Percentiles rank a stretch among this genome's conserved stretches.
These are phyloP conservation scores for Nicator chloris DNA, from an alignment of 2,113 vertebrate species.

Conservation along the genomic window DNA sequence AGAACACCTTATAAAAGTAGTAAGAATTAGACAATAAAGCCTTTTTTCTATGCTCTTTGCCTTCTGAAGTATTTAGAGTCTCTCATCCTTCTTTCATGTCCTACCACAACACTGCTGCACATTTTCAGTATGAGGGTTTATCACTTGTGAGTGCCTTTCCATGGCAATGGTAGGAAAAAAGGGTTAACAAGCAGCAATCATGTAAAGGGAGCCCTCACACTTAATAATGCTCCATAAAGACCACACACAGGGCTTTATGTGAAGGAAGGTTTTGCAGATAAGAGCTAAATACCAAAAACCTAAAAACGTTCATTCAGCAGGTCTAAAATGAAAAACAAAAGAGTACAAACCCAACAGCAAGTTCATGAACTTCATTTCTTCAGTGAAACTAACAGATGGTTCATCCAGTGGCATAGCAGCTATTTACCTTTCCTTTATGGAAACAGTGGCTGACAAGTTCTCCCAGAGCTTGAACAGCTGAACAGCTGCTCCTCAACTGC, in stretches of 20 bases:
- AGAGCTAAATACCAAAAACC: background rate
- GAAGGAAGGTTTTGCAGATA: background rate
- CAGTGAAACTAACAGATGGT: background rate
- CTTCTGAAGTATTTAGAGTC: too few relatives aligned
- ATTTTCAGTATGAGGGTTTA: background rate
- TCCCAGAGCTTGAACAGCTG: background rate
- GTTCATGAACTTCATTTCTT: background rate
- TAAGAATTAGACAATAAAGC: too few relatives aligned
- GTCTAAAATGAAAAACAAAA: background rate
- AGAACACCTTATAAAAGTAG: too few relatives aligned
- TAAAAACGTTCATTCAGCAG: background rate
- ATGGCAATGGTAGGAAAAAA: background rate
- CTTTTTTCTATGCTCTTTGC: too few relatives aligned
- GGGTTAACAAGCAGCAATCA: background rate
- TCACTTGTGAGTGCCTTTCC: background rate
- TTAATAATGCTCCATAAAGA: background rate
- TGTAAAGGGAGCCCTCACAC: background rate
- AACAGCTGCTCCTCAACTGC: background rate
- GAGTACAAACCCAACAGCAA: background rate
- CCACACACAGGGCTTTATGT: background rate
- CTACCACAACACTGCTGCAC: background rate
- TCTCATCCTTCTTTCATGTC: too few relatives aligned
- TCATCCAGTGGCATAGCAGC: background rate
- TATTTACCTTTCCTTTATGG: background rate
- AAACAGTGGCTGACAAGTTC: background rate